These are phyloP conservation scores for Microtus montanus DNA, from an alignment of 2,113 vertebrate genomes.

Conservation along the genomic window DNA sequence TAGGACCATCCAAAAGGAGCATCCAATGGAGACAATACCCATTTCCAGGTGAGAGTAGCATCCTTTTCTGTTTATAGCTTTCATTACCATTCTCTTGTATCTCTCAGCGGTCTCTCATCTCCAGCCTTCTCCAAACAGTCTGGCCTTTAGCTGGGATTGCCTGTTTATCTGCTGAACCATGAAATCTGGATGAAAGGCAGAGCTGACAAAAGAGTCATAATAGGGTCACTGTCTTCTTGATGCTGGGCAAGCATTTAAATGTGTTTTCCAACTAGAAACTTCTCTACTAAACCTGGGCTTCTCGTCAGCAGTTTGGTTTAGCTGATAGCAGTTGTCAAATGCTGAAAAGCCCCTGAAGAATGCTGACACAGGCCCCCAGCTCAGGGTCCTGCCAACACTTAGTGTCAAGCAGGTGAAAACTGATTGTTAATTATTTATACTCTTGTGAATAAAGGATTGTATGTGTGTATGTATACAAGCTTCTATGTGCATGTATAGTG, in stretches of 20 bases:
- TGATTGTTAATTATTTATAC: slow-evolving; percentile 57
- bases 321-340: slow-evolving; percentile 39
- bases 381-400: not conserved
- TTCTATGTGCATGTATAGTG: not conserved
- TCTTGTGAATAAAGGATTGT: not conserved
- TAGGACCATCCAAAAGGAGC: not conserved
- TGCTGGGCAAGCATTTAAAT: not conserved
- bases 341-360: not conserved
- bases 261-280: not conserved
- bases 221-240: not conserved
- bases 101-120: not conserved
- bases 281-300: not conserved
- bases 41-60: not conserved
- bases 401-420: slow-evolving; percentile 12
- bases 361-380: not conserved
- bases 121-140: not conserved
- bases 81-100: not conserved
- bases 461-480: not conserved
- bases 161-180: not conserved
- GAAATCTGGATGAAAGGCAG: slow-evolving; percentile 33
- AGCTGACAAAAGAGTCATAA: not conserved
- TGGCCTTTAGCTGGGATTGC: not conserved
- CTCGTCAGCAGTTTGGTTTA: slow-evolving; percentile 13
- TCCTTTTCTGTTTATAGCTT: not conserved
- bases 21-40: not conserved